Evolutionary conservation across 2,797 vertebrate genomes (phyloP), one percentile per base, ranked within the genome.

Genomic region (Oreochromis grahami): DNA sequence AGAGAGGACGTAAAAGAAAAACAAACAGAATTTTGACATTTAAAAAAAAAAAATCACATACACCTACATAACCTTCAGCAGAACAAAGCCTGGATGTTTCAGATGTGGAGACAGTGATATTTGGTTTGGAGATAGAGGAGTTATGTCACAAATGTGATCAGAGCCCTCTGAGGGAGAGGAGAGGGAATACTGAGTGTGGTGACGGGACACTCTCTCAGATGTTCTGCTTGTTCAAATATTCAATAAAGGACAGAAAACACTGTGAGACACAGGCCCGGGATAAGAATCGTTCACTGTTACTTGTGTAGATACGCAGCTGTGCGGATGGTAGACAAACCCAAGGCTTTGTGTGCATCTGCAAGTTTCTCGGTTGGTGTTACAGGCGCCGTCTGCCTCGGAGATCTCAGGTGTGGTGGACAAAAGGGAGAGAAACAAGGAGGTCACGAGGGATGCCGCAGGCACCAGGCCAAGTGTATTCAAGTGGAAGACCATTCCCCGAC

Each of bases 221-320:
- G 86, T 88, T 89, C 78, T 24, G 80, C 80, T 90, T 90, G 89
- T 92, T 95, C 87, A 94, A 94, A 94, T 93, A 95, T 94, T 94
- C 82, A 92, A 79, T 82, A 91, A 91, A 90, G 81, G 58, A 79
- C 63, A 82, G 53, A 87, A 84, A 93, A 90, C 78, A 84, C 86
- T 50, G 65, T 48, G 76, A 79, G 83, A 52, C 36, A 9, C 79
- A 81, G 36, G 53, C 68, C 55, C 15, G 9, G 81, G 38, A 86
- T 53, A 15, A 56, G 78, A 89, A 88, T 85, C n/a, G 50, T 24
- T 34, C 26, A 5, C 63, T 29, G 32, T n/a, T 63, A 26, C 3
- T n/a, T 24, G 8, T 52, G 9, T 29, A 15, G 36, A 4, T 55
- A 19, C 14, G 58, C 7, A 5, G 15, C 70, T 24, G 7, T 77